These are phyloP conservation scores for Tauraco erythrolophus DNA, from an alignment of 2,113 vertebrate genomes.

Conservation along the genomic window DNA sequence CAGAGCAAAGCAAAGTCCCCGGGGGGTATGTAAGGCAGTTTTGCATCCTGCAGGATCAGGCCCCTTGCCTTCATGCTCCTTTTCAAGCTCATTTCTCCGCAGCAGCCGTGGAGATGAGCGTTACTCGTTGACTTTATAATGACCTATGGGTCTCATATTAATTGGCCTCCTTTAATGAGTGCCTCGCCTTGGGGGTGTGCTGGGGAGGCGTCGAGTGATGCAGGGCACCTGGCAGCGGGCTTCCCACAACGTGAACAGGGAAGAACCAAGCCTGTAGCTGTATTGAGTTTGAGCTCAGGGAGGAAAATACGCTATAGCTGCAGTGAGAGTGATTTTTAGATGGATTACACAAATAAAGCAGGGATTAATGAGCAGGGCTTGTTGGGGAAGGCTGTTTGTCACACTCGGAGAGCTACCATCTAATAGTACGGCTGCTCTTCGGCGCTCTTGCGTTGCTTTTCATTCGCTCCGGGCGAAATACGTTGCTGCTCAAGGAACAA, in stretches of 20 bases:
- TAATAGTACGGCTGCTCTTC: conserved; percentile 55
- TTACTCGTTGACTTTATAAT: background rate
- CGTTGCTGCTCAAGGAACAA: conserved; percentile 44
- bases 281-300: background rate
- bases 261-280: background rate
- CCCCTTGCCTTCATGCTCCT: background rate
- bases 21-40: background rate
- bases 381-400: conserved; percentile 61
- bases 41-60: background rate
- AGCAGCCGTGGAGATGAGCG: fast-evolving
- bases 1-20: background rate
- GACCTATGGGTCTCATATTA: background rate
- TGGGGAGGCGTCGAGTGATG: background rate
- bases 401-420: conserved; percentile 48
- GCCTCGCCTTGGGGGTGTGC: background rate
- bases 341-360: conserved; percentile 66
- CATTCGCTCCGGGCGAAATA: conserved; percentile 60
- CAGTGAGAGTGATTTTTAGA: conserved; percentile 28
- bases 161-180: conserved; percentile 22
- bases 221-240: background rate
- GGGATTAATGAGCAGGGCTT: conserved; percentile 63
- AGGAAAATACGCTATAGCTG: conserved; percentile 13
- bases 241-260: background rate
- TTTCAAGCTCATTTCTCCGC: background rate
- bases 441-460: conserved; percentile 26